Base-by-base conservation (phyloP, 2,888 invertebrate genomes). In the Rhamnusium bicolor region DNA sequence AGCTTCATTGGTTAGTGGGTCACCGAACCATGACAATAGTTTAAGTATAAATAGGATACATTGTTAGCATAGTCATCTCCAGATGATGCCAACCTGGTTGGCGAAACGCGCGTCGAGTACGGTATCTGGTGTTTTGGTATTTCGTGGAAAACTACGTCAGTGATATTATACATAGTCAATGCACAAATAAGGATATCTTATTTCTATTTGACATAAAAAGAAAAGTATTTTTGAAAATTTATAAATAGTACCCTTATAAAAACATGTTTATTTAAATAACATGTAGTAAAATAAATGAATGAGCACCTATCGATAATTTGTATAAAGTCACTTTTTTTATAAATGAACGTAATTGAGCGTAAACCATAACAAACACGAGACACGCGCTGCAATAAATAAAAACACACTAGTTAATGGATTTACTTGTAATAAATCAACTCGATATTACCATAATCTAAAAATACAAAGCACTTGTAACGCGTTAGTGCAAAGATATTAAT, bases 381-480 rank as follows among this genome's bases (percentile, higher is more conserved):
- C 65, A 40, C 27, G 61, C 46, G 61, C 12, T n/a, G 19, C 24
- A 24, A 63, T 49, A 14, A 49, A 51, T 27, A 47, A 49, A 63
- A 63, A 47, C 27, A 47, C 63, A 51, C 49, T 21, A 63, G 49
- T 27, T 63, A 63, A 63, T 63, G 63, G 63, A 10, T 49, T 46
- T 63, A 51, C 40, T 21, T 24, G 24, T 24, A 49, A 49, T 29
- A 63, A 49, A 63, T 63, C 51, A 27, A 27, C 27, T 10, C 10
- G 21, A 18, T 54, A 54, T 24, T 14, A 24, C 21, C 24, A 24
- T 49, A 49, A 24, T 27, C 49, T 63, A 63, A 49, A 63, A 63
- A 63, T 63, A 63, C 29, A 24, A 24, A 27, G 49, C 63, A 63
- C 63, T 63, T 63, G 63, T 63, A 63, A 49, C 6, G 10, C 63